These are phyloP conservation scores for Myotis brandtii DNA, from an alignment of 2,113 vertebrate genomes.

Conservation along the genomic window DNA sequence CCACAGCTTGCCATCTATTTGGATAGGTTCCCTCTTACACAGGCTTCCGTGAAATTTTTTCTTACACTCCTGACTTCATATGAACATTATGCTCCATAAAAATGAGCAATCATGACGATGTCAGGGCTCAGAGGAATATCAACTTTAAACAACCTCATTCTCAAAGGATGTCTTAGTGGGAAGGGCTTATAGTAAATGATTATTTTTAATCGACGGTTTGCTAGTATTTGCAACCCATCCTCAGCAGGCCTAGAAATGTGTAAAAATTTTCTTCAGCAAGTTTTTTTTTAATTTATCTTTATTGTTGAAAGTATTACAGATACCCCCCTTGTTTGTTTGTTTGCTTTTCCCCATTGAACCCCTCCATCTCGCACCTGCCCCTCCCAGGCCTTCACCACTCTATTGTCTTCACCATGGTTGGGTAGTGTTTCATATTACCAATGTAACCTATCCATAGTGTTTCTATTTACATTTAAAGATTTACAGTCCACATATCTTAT, in stretches of 20 bases:
- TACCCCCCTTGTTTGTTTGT: too few species aligned
- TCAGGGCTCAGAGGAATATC: neutral
- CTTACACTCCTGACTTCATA: neutral
- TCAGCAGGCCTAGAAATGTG: conserved; percentile 6
- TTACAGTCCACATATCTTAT: conserved; percentile 45
- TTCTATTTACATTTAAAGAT: neutral
- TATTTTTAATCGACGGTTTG: neutral
- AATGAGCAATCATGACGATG: neutral
- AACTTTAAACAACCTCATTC: neutral
- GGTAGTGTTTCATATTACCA: neutral
- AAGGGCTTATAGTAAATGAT: neutral
- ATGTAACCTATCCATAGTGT: neutral
- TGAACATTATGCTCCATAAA: neutral
- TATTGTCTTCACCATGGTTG: too few species aligned
- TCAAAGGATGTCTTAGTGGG: neutral
- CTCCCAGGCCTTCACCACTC: too few species aligned
- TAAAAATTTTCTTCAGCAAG: neutral
- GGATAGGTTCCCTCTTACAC: neutral
- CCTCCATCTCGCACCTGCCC: too few species aligned
- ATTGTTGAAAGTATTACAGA: too few species aligned
- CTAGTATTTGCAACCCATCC: neutral
- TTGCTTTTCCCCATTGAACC: too few species aligned
- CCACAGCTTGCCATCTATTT: neutral
- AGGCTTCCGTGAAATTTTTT: neutral
- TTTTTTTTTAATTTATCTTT: too few species aligned